These are phyloP conservation scores for Dermochelys coriacea DNA, from an alignment of 2,797 vertebrate species.

Conservation along the genomic window DNA sequence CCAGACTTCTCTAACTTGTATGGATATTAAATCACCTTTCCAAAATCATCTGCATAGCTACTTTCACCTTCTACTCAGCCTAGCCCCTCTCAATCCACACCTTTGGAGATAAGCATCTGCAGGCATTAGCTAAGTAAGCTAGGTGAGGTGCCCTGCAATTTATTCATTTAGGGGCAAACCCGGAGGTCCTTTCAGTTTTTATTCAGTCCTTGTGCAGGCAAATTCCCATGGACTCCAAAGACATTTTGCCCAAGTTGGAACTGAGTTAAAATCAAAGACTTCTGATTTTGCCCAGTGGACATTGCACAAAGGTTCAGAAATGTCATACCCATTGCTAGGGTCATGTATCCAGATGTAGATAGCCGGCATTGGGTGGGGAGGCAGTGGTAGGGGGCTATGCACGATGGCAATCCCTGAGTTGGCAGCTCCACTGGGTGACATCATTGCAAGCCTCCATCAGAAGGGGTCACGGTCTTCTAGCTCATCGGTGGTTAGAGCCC, in stretches of 20 bases:
- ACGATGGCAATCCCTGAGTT: background rate
- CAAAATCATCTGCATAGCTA: background rate
- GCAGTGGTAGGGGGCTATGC: background rate
- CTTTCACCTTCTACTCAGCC: background rate
- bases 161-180: background rate
- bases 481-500: background rate
- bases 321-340: background rate
- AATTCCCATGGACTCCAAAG: background rate
- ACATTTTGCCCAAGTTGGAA: background rate
- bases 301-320: background rate
- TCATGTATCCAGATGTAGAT: background rate
- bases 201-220: background rate
- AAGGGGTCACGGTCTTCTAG: background rate
- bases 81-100: background rate
- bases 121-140: background rate
- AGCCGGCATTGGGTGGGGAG: rapidly evolving
- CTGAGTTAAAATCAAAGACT: background rate
- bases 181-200: background rate
- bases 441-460: background rate
- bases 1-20: background rate
- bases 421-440: background rate
- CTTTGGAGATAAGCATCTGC: background rate
- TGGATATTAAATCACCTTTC: background rate
- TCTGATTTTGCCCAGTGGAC: background rate
- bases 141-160: background rate